Conservation (phyloP, 1,140 invertebrate species). For the Venturia canescens region DNA sequence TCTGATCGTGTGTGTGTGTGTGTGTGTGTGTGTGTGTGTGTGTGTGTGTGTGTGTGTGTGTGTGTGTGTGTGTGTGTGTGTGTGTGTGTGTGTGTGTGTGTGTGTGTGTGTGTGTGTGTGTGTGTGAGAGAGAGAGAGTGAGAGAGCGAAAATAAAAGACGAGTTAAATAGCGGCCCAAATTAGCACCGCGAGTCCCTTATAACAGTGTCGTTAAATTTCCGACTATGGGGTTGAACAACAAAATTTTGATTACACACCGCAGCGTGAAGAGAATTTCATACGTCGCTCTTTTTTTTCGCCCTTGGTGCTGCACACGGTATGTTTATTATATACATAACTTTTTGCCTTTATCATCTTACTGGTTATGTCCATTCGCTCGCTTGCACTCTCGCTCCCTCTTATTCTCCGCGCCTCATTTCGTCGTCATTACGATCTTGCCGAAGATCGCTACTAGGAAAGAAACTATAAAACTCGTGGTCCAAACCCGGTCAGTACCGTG, state of each 20-base stretch:
- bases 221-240: conserved; percentile 46
- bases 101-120: no score
- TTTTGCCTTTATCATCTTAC: conserved; percentile 16
- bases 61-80: no score
- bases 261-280: conserved; percentile 55
- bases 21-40: no score
- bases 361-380: not conserved
- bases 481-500: conserved; percentile 60
- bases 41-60: no score
- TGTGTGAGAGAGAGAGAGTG: no score
- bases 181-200: no score
- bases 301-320: not conserved
- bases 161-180: no score
- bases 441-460: conserved; percentile 68
- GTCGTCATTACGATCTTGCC: conserved; percentile 34
- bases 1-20: no score
- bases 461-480: conserved; percentile 61
- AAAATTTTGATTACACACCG: conserved; percentile 69
- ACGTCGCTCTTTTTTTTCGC: not conserved
- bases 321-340: conserved; percentile 6
- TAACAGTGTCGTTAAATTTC: conserved; percentile 37
- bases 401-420: not conserved
- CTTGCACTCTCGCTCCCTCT: not conserved
- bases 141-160: no score
- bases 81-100: no score